phyloP scores from a whole-genome alignment of 2,797 vertebrate genomes.

The Naso thynnoides region DNA sequence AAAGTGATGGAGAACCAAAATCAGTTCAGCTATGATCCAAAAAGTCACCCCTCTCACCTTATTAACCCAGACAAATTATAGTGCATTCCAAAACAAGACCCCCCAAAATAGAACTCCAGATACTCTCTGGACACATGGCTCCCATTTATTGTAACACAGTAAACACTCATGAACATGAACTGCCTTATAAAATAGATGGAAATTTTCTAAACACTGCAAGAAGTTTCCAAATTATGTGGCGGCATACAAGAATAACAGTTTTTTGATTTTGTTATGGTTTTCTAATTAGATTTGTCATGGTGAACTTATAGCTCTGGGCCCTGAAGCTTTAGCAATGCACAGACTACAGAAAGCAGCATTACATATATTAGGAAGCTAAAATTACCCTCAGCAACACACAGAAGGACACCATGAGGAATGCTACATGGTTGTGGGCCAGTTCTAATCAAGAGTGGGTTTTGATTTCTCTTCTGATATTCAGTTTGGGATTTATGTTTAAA shows the following conservation, averaged over 20 bases:
- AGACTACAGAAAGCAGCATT: constrained; percentile 7
- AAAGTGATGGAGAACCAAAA: not conserved
- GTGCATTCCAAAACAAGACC: not conserved
- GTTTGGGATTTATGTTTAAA: not conserved
- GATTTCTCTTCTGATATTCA: constrained; percentile 1
- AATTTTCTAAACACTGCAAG: constrained; percentile 44
- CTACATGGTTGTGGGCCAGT: not conserved
- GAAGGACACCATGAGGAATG: constrained; percentile 16
- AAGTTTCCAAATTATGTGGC: constrained; percentile 34
- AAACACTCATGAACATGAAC: constrained; percentile 18
- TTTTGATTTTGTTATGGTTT: constrained; percentile 48
- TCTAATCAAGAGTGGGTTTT: constrained; percentile 1
- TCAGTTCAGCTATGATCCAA: constrained; percentile 1
- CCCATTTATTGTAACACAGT: constrained; percentile 33
- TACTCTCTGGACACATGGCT: constrained; percentile 15
- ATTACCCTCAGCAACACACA: constrained; percentile 10
- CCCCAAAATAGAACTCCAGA: constrained; percentile 15
- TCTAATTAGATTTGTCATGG: constrained; percentile 44
- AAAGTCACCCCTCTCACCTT: constrained; percentile 3
- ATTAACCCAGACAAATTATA: constrained; percentile 20
- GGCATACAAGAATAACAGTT: constrained; percentile 65
- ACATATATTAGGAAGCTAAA: constrained; percentile 28
- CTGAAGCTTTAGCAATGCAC: constrained; percentile 13
- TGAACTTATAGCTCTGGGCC: constrained; percentile 29
- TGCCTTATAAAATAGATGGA: constrained; percentile 21